Evolutionary conservation across 1,140 invertebrate species (phyloP).

Genomic region (Nasonia longicornis): DNA sequence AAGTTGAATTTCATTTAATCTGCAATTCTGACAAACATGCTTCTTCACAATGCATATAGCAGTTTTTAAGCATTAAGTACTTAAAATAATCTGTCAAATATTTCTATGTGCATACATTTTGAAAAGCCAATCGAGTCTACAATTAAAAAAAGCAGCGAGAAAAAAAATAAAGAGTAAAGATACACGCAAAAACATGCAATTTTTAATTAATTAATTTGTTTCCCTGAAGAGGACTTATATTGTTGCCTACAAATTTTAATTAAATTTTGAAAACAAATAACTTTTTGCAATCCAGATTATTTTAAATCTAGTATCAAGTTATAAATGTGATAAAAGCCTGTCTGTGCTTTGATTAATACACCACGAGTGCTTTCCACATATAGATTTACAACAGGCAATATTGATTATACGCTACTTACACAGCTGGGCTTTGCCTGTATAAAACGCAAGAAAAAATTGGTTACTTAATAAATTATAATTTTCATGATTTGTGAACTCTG

Average conservation of each 20-base stretch:
- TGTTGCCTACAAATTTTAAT: background rate
- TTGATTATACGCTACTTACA: conserved; percentile 75
- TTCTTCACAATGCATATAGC: background rate
- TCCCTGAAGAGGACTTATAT: background rate
- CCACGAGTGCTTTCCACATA: conserved; percentile 5
- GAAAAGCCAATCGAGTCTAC: background rate
- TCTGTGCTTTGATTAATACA: conserved; percentile 15
- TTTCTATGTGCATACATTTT: background rate
- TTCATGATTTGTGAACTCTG: background rate
- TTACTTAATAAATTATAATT: conserved; percentile 1
- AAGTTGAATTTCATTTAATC: background rate
- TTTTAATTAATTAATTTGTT: background rate
- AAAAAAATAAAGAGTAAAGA: background rate
- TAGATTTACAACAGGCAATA: conserved; percentile 48
- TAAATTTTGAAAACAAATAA: background rate
- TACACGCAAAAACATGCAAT: background rate
- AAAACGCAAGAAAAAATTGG: conserved; percentile 67
- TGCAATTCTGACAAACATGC: conserved; percentile 11
- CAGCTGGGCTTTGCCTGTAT: conserved; percentile 78
- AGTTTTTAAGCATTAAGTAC: conserved; percentile 4
- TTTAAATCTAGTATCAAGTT: background rate
- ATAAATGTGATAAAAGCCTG: conserved; percentile 3
- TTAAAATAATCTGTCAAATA: conserved; percentile 2
- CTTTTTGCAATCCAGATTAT: background rate
- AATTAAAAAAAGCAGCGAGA: background rate